Conservation (phyloP, 2,113 vertebrate genomes). For the Vicugna pacos region DNA sequence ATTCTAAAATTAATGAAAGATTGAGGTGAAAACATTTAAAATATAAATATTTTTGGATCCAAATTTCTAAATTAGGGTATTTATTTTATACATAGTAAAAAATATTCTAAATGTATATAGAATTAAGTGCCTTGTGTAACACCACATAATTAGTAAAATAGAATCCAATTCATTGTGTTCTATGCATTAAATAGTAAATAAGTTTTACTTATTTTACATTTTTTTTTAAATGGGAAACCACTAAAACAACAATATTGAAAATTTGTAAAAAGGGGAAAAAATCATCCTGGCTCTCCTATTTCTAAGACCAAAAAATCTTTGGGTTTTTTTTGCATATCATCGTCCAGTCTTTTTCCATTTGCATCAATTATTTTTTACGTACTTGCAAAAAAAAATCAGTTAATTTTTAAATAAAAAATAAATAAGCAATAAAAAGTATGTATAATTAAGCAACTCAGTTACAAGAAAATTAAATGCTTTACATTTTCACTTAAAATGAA, state of each 20-base stretch:
- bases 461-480: conserved; percentile 38
- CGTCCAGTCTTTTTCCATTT: not conserved
- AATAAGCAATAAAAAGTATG: not conserved
- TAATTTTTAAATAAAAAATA: conserved; percentile 6
- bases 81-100: not conserved
- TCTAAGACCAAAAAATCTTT: not conserved
- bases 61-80: not conserved
- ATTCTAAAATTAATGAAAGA: not conserved
- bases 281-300: not conserved
- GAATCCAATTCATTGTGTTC: not conserved
- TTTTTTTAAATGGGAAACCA: conserved; percentile 7
- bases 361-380: conserved; percentile 1
- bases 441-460: conserved; percentile 30
- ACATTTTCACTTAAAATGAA: conserved; percentile 49
- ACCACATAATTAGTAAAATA: not conserved
- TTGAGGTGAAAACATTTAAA: not conserved
- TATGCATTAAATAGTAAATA: not conserved
- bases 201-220: not conserved
- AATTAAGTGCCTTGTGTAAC: not conserved
- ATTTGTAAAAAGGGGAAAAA: not conserved
- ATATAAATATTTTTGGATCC: not conserved
- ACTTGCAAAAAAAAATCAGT: conserved; percentile 32
- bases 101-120: not conserved
- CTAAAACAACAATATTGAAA: not conserved
- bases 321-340: not conserved